phyloP scores from a whole-genome alignment of 2,797 vertebrate species.

The Epinephelus malabaricus region DNA sequence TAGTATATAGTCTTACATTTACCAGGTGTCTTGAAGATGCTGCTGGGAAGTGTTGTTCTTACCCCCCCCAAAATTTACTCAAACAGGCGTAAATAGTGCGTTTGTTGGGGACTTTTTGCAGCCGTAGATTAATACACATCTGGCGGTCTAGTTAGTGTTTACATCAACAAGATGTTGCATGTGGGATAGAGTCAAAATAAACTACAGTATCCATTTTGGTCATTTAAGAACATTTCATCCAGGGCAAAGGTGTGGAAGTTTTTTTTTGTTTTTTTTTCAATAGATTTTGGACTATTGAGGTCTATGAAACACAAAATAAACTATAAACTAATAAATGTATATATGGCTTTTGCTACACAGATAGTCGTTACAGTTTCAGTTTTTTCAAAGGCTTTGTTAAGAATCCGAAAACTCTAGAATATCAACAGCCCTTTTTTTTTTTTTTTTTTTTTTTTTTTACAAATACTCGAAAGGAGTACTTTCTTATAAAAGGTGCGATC shows the following conservation, averaged over 20 bases:
- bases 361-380: neutral
- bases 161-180: neutral
- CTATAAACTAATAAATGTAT: neutral
- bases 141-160: neutral
- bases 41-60: neutral
- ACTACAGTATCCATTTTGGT: neutral
- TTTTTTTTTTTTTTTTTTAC: too few relatives aligned
- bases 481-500: too few relatives aligned
- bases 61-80: neutral
- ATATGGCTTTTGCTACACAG: neutral
- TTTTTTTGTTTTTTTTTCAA: neutral
- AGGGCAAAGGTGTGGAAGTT: neutral
- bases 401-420: too few relatives aligned
- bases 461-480: too few relatives aligned
- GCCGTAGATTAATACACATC: neutral
- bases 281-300: neutral
- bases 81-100: neutral
- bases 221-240: neutral
- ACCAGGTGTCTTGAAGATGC: neutral
- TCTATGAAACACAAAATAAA: neutral
- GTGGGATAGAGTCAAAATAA: neutral
- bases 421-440: too few relatives aligned
- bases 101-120: slow-evolving; percentile 1
- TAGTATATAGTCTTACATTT: neutral
- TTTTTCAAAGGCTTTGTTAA: neutral